A percentile compares a stretch with the other conserved stretches of the same genome.
phyloP scores from a whole-genome alignment of 1,140 invertebrate genomes.

The Ephestia elutella region DNA sequence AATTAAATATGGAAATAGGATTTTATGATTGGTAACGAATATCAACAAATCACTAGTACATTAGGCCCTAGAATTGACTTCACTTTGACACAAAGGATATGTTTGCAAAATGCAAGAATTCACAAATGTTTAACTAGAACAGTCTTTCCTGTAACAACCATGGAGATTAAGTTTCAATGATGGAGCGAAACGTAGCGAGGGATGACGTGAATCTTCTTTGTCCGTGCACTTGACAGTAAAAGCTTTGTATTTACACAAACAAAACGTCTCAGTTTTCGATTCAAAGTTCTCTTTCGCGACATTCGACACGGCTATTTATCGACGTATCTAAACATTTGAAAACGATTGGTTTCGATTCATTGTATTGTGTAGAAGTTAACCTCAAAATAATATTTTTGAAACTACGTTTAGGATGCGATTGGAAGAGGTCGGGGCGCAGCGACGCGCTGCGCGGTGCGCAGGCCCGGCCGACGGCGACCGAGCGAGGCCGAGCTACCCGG shows the following conservation, averaged over 20 bases:
- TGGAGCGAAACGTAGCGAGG: conserved; percentile 35
- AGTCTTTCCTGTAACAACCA: conserved; percentile 43
- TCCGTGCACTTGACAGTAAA: conserved; percentile 70
- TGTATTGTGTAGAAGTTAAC: conserved; percentile 55
- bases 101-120: conserved; percentile 38
- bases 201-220: conserved; percentile 59
- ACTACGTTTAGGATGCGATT: conserved; percentile 63
- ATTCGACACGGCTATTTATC: conserved; percentile 56
- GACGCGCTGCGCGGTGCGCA: conserved; percentile 41
- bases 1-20: conserved; percentile 27
- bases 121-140: conserved; percentile 38
- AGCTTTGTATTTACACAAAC: conserved; percentile 74
- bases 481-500: conserved; percentile 29
- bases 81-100: conserved; percentile 50
- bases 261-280: conserved; percentile 67
- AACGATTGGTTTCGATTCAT: conserved; percentile 42
- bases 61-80: conserved; percentile 62
- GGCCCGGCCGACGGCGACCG: conserved; percentile 41
- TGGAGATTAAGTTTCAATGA: conserved; percentile 39
- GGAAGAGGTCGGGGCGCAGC: conserved; percentile 47
- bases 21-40: conserved; percentile 14
- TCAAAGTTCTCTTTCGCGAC: conserved; percentile 64
- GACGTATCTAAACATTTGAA: conserved; percentile 28
- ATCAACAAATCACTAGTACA: conserved; percentile 37
- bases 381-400: conserved; percentile 71